Conservation (phyloP, 2,113 vertebrate genomes). For the Neoarius graeffei region DNA sequence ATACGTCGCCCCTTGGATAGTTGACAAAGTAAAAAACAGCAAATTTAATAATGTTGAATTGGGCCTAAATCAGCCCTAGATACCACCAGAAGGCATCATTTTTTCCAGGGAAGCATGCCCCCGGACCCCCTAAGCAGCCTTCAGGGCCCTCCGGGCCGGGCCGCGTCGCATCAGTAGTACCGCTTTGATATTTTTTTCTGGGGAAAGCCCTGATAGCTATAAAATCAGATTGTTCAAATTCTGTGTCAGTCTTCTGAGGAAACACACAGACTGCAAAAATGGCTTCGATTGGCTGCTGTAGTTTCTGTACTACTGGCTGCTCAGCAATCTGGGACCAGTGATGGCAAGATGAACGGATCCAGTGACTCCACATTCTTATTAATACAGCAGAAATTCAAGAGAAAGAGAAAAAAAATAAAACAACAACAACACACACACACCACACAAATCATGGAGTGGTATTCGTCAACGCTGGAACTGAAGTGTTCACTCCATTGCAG, state of each 20-base stretch:
- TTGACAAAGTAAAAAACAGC: too few species aligned
- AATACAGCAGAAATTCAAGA: background rate
- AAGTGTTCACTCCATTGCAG: constrained; percentile 2
- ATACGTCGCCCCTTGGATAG: too few species aligned
- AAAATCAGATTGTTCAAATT: background rate
- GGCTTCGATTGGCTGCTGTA: constrained; percentile 4
- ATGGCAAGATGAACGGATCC: background rate
- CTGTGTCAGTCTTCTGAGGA: background rate
- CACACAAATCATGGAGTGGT: constrained; percentile 21
- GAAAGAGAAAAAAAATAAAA: background rate
- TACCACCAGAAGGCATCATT: too few species aligned
- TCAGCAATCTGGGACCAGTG: background rate
- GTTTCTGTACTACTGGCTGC: background rate
- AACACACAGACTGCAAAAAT: background rate
- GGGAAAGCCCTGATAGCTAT: background rate
- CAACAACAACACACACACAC: background rate
- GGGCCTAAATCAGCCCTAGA: too few species aligned
- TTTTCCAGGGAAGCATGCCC: too few species aligned
- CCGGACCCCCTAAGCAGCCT: too few species aligned
- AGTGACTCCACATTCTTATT: background rate
- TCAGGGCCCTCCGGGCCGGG: too few species aligned
- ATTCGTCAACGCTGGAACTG: constrained; percentile 12
- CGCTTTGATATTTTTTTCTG: too few species aligned
- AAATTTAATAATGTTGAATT: too few species aligned
- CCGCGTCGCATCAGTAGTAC: too few species aligned